Percentiles rank a stretch among this genome's conserved stretches.
phyloP scores from a whole-genome alignment of 1,140 invertebrate genomes.

The Cyclina sinensis region DNA sequence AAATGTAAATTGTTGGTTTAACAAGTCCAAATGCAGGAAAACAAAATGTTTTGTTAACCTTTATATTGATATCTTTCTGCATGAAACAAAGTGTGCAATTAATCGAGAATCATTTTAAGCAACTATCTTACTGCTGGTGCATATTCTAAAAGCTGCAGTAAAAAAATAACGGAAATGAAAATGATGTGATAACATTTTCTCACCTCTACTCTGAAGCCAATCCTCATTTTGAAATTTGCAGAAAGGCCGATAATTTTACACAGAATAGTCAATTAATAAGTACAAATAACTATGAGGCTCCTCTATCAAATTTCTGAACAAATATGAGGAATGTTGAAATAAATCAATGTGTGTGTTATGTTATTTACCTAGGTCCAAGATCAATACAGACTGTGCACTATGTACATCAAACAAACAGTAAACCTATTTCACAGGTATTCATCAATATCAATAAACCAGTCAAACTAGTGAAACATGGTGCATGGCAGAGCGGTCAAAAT shows the following conservation, averaged over 20 bases:
- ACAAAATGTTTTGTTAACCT: neutral
- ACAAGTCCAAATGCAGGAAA: neutral
- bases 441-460: conserved; percentile 51
- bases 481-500: neutral
- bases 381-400: conserved; percentile 53
- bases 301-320: conserved; percentile 1
- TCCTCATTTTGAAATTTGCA: too few relatives aligned
- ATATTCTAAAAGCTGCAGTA: too few relatives aligned
- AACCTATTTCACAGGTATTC: conserved; percentile 44
- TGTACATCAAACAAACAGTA: conserved; percentile 31
- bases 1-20: neutral
- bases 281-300: neutral
- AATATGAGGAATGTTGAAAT: neutral
- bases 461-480: neutral
- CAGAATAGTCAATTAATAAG: too few relatives aligned
- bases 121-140: too few relatives aligned
- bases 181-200: too few relatives aligned
- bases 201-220: too few relatives aligned
- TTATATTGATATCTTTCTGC: too few relatives aligned
- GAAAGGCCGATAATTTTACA: too few relatives aligned
- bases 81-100: too few relatives aligned
- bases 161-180: too few relatives aligned
- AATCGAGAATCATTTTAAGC: too few relatives aligned
- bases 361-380: conserved; percentile 34
- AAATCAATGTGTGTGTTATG: conserved; percentile 11